These are phyloP conservation scores for Andrena marginata DNA, from an alignment of 2,888 invertebrate species.

Conservation along the genomic window DNA sequence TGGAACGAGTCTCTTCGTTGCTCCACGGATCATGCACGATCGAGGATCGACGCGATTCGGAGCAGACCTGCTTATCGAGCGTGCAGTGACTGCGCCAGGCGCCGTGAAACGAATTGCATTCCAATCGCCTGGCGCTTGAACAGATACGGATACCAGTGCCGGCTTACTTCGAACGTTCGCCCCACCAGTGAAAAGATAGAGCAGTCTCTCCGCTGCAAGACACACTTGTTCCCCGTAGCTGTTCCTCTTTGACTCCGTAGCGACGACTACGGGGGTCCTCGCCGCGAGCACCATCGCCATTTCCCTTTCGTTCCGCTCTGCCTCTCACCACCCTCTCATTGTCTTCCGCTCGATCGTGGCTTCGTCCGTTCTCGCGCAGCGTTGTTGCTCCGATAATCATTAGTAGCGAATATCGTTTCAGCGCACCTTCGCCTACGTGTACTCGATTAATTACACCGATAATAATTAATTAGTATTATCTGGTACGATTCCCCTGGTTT, in stretches of 20 bases:
- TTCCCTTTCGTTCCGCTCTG: slow-evolving; percentile 2
- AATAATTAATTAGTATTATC: slow-evolving; percentile 80
- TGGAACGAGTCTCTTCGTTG: background rate
- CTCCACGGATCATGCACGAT: slow-evolving; percentile 30
- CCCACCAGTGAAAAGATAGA: slow-evolving; percentile 41
- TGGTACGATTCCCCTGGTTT: slow-evolving; percentile 80
- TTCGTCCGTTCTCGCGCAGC: slow-evolving; percentile 48
- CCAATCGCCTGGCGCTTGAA: slow-evolving; percentile 35
- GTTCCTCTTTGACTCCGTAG: background rate
- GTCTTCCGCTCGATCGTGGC: slow-evolving; percentile 48
- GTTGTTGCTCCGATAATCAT: slow-evolving; percentile 38
- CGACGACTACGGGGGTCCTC: slow-evolving; percentile 16
- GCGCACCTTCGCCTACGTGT: slow-evolving; percentile 63
- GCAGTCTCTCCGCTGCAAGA: slow-evolving; percentile 45
- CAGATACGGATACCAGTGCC: slow-evolving; percentile 6
- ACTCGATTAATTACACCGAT: slow-evolving; percentile 78
- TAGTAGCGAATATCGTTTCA: slow-evolving; percentile 45
- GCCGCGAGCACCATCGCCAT: slow-evolving; percentile 33
- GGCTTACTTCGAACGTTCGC: slow-evolving; percentile 28
- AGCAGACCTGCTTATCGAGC: slow-evolving; percentile 9
- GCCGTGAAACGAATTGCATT: slow-evolving; percentile 51
- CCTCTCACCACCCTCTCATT: background rate
- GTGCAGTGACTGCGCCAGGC: slow-evolving; percentile 4
- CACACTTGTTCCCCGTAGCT: slow-evolving; percentile 22
- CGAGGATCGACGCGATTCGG: slow-evolving; percentile 20